Evolutionary conservation across 2,113 vertebrate species (phyloP).

Genomic region (Gallinago media): DNA sequence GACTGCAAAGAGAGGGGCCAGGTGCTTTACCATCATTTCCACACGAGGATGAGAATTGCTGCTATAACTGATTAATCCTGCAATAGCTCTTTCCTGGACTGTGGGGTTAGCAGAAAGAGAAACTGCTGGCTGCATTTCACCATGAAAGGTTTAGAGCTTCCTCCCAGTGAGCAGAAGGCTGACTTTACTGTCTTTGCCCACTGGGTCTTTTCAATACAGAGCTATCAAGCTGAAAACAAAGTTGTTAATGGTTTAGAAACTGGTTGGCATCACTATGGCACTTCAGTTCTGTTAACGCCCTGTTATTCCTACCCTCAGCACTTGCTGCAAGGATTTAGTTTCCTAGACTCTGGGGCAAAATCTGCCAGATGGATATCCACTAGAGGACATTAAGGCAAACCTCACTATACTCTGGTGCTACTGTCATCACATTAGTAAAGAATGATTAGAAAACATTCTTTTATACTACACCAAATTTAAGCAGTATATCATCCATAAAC

Average conservation of each 20-base stretch:
- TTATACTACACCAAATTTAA: background rate
- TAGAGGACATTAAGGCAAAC: background rate
- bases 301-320: background rate
- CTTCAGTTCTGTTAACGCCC: background rate
- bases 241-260: background rate
- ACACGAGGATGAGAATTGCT: background rate
- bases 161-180: background rate
- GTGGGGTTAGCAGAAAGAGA: background rate
- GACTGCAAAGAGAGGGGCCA: background rate
- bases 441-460: background rate
- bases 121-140: background rate
- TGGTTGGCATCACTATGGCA: background rate
- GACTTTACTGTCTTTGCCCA: background rate
- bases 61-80: background rate
- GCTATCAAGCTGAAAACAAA: background rate
- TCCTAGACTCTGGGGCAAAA: background rate
- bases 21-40: background rate
- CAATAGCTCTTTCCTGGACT: background rate
- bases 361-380: background rate
- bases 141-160: background rate
- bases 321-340: background rate
- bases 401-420: background rate
- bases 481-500: background rate
- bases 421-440: background rate
- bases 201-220: background rate